These are phyloP conservation scores for Mesoclemmys tuberculata DNA, from an alignment of 2,113 vertebrate genomes.

Conservation along the genomic window DNA sequence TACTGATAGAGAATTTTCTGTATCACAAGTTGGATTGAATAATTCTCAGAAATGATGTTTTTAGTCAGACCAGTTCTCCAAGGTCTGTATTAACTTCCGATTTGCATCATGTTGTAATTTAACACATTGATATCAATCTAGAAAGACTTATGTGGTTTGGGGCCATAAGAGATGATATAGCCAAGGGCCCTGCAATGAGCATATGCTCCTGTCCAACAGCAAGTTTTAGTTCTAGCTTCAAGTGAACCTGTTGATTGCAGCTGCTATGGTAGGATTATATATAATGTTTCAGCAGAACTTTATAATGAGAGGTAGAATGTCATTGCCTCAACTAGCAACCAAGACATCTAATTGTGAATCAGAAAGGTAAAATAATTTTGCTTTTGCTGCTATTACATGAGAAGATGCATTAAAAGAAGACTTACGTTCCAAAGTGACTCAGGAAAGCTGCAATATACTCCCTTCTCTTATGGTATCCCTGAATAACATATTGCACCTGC, in stretches of 20 bases:
- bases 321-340: neutral
- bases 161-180: neutral
- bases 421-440: slow-evolving; percentile 99
- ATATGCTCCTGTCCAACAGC: neutral
- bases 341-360: neutral
- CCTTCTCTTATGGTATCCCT: slow-evolving; percentile 98
- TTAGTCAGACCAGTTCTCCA: neutral
- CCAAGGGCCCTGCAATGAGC: neutral
- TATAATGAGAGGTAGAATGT: neutral
- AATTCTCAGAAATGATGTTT: neutral
- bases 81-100: neutral
- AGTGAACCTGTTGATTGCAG: neutral
- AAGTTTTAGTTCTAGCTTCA: neutral
- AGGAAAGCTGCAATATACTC: slow-evolving; percentile 99
- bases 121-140: neutral
- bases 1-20: neutral
- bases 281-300: neutral
- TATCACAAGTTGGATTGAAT: neutral
- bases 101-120: rapidly evolving
- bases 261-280: neutral
- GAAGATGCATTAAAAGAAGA: slow-evolving; percentile 28
- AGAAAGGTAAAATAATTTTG: neutral
- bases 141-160: neutral
- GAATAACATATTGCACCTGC: slow-evolving; percentile 98
- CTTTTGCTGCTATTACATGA: neutral